These are phyloP conservation scores for Pollenia amentaria DNA, from an alignment of 2,888 invertebrate species.

Conservation along the genomic window DNA sequence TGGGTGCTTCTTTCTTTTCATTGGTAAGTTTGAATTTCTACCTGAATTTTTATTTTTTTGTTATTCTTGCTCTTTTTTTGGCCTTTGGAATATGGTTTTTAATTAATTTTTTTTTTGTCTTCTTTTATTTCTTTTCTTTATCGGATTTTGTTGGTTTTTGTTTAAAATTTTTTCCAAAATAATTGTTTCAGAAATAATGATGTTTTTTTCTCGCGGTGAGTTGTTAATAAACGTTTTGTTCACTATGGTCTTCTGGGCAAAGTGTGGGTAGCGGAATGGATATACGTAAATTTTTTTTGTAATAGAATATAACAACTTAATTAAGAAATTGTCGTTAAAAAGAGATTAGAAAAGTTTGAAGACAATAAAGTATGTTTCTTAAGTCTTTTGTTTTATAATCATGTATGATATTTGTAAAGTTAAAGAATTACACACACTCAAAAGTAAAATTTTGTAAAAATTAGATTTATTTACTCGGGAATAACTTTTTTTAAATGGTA, in stretches of 20 bases:
- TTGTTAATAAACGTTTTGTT: slow-evolving; percentile 19
- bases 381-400: slow-evolving; percentile 26
- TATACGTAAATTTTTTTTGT: background rate
- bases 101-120: slow-evolving; percentile 47
- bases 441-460: too few species aligned
- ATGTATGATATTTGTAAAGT: too few species aligned
- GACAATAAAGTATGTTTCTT: slow-evolving; percentile 14
- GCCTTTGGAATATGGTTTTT: slow-evolving; percentile 18
- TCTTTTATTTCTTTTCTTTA: background rate
- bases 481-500: too few species aligned
- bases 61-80: background rate
- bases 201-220: slow-evolving; percentile 39
- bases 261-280: slow-evolving; percentile 41
- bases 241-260: background rate
- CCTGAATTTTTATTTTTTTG: background rate
- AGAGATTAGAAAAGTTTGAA: background rate
- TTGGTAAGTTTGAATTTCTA: background rate
- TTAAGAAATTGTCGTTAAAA: background rate
- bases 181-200: slow-evolving; percentile 19
- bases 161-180: slow-evolving; percentile 21
- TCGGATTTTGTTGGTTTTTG: background rate
- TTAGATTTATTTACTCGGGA: too few species aligned
- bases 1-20: slow-evolving; percentile 46
- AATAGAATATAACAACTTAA: slow-evolving; percentile 10
- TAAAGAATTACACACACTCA: too few species aligned